Percentiles rank a stretch among this genome's conserved stretches.
Conservation (phyloP, 2,888 invertebrate genomes). For the Macropis europaea region DNA sequence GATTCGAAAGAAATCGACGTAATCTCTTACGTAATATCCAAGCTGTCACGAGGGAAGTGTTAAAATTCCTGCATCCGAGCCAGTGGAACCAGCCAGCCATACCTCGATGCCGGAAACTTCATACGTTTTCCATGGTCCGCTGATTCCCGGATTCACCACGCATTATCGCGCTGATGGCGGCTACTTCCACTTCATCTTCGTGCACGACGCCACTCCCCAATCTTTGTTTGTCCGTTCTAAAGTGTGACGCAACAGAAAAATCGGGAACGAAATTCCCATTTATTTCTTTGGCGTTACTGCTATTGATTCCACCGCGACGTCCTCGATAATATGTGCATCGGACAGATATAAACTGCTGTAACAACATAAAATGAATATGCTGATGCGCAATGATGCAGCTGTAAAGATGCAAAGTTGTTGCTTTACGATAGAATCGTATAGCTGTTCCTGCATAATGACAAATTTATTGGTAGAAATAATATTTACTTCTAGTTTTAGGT, state of each 20-base stretch:
- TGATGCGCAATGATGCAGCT: no score
- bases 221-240: constrained; percentile 41
- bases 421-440: no score
- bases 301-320: neutral
- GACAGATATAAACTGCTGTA: neutral
- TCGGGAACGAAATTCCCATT: neutral
- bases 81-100: constrained; percentile 57
- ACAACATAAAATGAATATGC: no score
- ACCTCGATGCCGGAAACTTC: constrained; percentile 67
- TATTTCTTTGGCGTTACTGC: neutral
- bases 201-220: constrained; percentile 22
- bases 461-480: no score
- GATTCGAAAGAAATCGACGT: constrained; percentile 54
- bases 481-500: no score
- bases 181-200: constrained; percentile 68
- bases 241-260: constrained; percentile 11
- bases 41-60: constrained; percentile 60
- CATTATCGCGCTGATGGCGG: constrained; percentile 69
- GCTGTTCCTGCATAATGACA: no score
- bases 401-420: no score
- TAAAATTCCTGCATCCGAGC: constrained; percentile 60
- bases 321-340: neutral
- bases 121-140: constrained; percentile 75
- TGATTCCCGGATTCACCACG: constrained; percentile 65
- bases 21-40: constrained; percentile 58